These are phyloP conservation scores for Myrmecobius fasciatus DNA, from an alignment of 2,113 vertebrate species.

Conservation along the genomic window DNA sequence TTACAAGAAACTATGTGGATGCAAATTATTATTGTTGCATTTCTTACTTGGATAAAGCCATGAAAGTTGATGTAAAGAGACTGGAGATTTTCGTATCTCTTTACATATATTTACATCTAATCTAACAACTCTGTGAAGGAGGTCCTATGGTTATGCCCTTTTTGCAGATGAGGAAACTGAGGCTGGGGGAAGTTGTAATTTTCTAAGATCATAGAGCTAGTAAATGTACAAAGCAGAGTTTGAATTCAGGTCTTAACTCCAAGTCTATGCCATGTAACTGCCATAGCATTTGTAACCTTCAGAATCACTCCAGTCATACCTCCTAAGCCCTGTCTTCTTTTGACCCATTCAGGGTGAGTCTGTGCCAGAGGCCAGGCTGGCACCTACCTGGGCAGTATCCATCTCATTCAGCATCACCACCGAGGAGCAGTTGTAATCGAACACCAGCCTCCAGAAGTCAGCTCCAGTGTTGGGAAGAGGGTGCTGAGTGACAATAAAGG, in stretches of 20 bases:
- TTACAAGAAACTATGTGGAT: neutral
- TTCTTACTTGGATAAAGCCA: neutral
- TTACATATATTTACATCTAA: neutral
- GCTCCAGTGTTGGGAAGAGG: slow-evolving; percentile 96
- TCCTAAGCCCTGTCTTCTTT: neutral
- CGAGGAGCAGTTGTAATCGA: slow-evolving; percentile 98
- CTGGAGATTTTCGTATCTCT: neutral
- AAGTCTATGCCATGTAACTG: neutral
- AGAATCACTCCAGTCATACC: neutral
- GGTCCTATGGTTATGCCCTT: neutral
- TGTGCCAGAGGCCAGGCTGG: rapidly evolving
- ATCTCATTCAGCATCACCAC: slow-evolving; percentile 99
- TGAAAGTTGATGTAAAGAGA: neutral
- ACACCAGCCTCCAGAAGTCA: slow-evolving; percentile 99
- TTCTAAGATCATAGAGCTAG: neutral
- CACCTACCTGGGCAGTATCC: slow-evolving; percentile 93
- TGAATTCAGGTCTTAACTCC: neutral
- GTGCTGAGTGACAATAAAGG: slow-evolving; percentile 98
- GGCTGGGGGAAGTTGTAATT: neutral
- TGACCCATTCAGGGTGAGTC: neutral
- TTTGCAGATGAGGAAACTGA: neutral
- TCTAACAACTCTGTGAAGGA: neutral
- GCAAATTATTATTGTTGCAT: neutral
- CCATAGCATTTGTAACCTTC: neutral
- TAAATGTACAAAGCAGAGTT: neutral